phyloP scores from a whole-genome alignment of 2,113 vertebrate genomes.

The Neodon shergylaensis region DNA sequence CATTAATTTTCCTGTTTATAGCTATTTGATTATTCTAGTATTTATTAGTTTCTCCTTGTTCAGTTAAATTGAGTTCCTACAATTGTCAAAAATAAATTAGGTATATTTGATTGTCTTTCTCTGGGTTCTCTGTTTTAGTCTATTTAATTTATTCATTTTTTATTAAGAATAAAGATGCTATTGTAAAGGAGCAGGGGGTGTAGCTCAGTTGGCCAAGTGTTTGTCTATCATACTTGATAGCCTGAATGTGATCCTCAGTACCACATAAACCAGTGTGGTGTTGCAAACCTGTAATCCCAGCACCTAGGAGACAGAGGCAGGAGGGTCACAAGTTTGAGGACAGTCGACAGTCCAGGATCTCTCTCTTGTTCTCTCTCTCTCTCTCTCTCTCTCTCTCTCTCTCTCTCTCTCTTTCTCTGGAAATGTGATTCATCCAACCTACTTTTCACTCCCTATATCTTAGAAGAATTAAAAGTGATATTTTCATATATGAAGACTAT shows the following conservation, averaged over 20 bases:
- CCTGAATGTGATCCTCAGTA: not conserved
- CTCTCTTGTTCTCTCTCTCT: not conserved
- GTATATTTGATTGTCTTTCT: conserved; percentile 2
- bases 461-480: no score
- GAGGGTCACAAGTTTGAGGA: not conserved
- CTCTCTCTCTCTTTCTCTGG: not conserved
- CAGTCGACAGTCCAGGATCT: not conserved
- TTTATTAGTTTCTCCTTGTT: conserved; percentile 1
- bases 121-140: not conserved
- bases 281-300: not conserved
- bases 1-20: conserved; percentile 19
- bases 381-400: not conserved
- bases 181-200: not conserved
- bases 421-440: not conserved
- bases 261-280: not conserved
- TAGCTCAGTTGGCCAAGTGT: not conserved
- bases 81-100: conserved; percentile 19
- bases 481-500: no score
- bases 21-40: not conserved
- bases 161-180: not conserved
- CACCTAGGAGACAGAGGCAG: no score
- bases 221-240: not conserved
- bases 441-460: not conserved
- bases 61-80: not conserved
- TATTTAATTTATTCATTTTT: not conserved